Conservation (phyloP, 1,140 invertebrate species). For the Kradibia gibbosae region DNA sequence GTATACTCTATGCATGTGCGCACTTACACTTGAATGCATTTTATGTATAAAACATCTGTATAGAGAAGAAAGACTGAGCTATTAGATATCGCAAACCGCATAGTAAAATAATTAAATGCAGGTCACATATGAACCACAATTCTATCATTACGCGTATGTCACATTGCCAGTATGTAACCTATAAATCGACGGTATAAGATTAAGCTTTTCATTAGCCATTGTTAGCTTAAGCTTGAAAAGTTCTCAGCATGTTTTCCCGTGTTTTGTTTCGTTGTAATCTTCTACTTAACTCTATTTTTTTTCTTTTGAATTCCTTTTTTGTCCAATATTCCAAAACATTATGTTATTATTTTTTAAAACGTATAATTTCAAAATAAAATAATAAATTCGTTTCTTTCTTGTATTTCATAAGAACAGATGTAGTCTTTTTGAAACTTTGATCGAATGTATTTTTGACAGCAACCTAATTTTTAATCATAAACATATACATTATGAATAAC, state of each 20-base stretch:
- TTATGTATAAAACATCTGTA: constrained; percentile 47
- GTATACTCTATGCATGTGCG: neutral
- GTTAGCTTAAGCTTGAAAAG: constrained; percentile 25
- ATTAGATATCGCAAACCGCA: constrained; percentile 49
- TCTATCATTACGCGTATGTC: constrained; percentile 59
- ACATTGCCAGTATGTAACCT: constrained; percentile 48
- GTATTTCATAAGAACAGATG: neutral
- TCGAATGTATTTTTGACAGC: neutral
- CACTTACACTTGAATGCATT: constrained; percentile 24
- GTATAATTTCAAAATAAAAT: neutral
- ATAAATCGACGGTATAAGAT: constrained; percentile 53
- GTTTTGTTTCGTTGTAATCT: constrained; percentile 17
- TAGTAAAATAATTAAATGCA: constrained; percentile 60
- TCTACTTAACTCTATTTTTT: constrained; percentile 37
- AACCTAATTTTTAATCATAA: neutral
- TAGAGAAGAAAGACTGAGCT: constrained; percentile 7
- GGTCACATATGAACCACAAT: constrained; percentile 62
- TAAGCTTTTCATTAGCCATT: constrained; percentile 60
- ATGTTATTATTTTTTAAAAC: constrained; percentile 16
- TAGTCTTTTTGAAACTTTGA: constrained; percentile 6
- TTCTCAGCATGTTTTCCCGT: constrained; percentile 10
- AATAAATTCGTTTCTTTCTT: neutral
- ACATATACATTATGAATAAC: neutral
- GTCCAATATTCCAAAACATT: constrained; percentile 7
- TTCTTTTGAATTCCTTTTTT: constrained; percentile 34